phyloP scores from a whole-genome alignment of 2,888 invertebrate genomes.

The Cosmopolites sordidus region DNA sequence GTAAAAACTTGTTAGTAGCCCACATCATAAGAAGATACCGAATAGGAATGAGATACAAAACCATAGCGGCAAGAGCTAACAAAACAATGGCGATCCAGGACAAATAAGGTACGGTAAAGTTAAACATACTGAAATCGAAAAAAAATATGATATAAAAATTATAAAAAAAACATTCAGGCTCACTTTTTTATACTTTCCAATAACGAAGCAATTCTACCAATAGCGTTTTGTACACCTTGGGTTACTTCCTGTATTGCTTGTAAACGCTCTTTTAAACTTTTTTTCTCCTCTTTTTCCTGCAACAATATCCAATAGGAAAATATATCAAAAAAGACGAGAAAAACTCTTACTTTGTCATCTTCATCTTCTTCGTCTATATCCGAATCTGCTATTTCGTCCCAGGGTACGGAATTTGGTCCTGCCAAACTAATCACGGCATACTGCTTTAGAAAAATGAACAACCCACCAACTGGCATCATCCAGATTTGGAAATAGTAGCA shows the following conservation, averaged over 20 bases:
- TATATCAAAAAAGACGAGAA: too few relatives aligned
- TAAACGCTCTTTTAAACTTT: slow-evolving; percentile 86
- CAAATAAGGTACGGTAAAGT: slow-evolving; percentile 95
- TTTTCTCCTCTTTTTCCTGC: slow-evolving; percentile 78
- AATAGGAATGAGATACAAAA: slow-evolving; percentile 85
- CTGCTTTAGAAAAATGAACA: slow-evolving; percentile 76
- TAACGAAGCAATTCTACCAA: slow-evolving; percentile 90
- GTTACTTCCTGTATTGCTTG: slow-evolving; percentile 97
- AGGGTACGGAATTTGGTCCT: slow-evolving; percentile 42
- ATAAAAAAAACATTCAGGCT: not conserved
- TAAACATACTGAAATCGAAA: slow-evolving; percentile 68
- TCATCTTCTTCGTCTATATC: slow-evolving; percentile 83
- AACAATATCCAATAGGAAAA: slow-evolving; percentile 1
- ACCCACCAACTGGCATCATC: slow-evolving; percentile 81
- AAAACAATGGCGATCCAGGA: slow-evolving; percentile 86
- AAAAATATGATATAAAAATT: not conserved
- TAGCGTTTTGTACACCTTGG: slow-evolving; percentile 91
- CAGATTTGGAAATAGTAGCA: slow-evolving; percentile 95
- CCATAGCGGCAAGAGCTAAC: slow-evolving; percentile 65
- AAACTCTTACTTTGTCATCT: slow-evolving; percentile 62
- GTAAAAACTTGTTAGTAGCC: slow-evolving; percentile 93
- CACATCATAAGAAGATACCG: slow-evolving; percentile 86
- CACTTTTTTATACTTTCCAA: slow-evolving; percentile 94
- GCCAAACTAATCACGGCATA: slow-evolving; percentile 56
- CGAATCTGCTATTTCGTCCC: slow-evolving; percentile 47